These are phyloP conservation scores for Drosophila neocordata DNA, from an alignment of 1,140 invertebrate genomes.

Conservation along the genomic window DNA sequence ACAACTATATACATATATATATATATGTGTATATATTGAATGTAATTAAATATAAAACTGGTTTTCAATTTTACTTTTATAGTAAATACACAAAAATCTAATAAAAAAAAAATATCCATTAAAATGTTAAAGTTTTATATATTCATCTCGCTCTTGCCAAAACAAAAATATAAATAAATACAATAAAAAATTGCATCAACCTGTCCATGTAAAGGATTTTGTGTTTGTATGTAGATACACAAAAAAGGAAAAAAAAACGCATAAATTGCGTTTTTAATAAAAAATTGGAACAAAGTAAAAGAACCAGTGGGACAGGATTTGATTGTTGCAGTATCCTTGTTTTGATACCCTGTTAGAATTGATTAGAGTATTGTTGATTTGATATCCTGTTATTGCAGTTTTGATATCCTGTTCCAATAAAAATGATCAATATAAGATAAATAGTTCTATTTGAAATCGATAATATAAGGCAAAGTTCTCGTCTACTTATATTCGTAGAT, in stretches of 20 bases:
- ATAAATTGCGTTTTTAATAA: constrained; percentile 30
- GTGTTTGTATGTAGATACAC: too few species aligned
- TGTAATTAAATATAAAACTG: background rate
- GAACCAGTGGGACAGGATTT: background rate
- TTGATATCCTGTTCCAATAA: too few species aligned
- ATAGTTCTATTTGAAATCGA: too few species aligned
- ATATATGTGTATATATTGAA: too few species aligned
- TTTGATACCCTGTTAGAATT: background rate
- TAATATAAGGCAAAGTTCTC: too few species aligned
- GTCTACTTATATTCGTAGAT: too few species aligned
- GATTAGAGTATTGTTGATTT: too few species aligned
- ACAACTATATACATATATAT: background rate
- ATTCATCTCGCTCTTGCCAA: background rate
- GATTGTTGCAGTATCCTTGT: background rate
- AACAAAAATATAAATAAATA: too few species aligned
- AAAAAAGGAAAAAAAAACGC: background rate
- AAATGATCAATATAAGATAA: too few species aligned
- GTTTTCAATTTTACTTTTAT: constrained; percentile 7
- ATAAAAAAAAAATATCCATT: constrained; percentile 1
- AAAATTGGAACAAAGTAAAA: constrained; percentile 48
- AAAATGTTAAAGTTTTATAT: background rate
- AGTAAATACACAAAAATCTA: background rate
- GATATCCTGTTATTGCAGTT: too few species aligned
- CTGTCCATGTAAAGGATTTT: background rate
- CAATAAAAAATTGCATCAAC: background rate